Evolutionary conservation across 2,113 vertebrate genomes (phyloP), one percentile per base, ranked within the genome.

Genomic region (Lasiurus borealis): DNA sequence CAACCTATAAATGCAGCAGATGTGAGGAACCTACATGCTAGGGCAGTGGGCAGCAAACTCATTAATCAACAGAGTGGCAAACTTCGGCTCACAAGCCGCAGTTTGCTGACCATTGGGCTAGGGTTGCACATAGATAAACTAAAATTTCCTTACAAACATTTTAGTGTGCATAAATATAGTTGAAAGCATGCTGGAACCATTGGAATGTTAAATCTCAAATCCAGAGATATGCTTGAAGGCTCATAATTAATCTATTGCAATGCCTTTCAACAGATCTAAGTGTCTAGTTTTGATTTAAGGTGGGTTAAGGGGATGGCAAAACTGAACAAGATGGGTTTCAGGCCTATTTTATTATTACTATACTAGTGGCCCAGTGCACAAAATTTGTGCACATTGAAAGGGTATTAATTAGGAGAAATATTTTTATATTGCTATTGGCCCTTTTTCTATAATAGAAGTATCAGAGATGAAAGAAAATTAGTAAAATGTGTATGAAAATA

Each of bases 151-250:
- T 59, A 46, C 46, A 91, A 23, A 46, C 62, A 19, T 84, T 93
- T 66, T 48, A 19, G 23, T 92, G 85, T 25, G 46, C n/a, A 40
- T 57, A 73, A 92, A 68, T 34, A 84, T 68, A 90, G 83, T 46
- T 62, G 36, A 85, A 93, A 90, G 46, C 59, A 84, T 86, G 89
- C 94, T 73, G 46, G 50, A 34, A 72, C n/a, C 31, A 29, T 8
- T 31, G 44, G 57, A 78, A 93, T 80, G 36, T 86, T 89, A 91
- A 89, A 86, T 78, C 71, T 40, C 34, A 68, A 95, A 91, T 54
- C 36, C 93, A 66, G 71, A 97, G 71, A 76, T 36, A 59, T 95
- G 71, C 59, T 83, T 69, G 31, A 95, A 88, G 85, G n/a, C 21
- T 50, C 36, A 34, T 71, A 78, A 48, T 94, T 85, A 57, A 25